These are phyloP conservation scores for Trisateles emortualis DNA, from an alignment of 2,888 invertebrate species.

Conservation along the genomic window DNA sequence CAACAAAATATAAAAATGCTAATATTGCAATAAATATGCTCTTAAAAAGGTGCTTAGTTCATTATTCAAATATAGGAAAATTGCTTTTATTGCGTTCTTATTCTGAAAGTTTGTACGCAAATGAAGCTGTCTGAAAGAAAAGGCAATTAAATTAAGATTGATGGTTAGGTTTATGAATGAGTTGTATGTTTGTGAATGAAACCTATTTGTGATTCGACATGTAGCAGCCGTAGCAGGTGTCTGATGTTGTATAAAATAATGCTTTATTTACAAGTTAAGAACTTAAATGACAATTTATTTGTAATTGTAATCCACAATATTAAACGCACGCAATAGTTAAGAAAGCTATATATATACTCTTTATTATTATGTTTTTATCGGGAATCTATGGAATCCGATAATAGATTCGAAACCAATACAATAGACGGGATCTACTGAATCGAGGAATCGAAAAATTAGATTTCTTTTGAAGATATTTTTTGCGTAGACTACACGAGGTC, in stretches of 20 bases:
- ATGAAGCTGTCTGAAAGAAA: conserved; percentile 22
- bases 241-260: no score
- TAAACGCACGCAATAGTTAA: no score
- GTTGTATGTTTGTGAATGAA: conserved; percentile 37
- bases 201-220: neutral
- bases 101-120: conserved; percentile 25
- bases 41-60: conserved; percentile 17
- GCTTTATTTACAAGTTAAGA: no score
- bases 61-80: conserved; percentile 13
- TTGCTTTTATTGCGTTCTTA: neutral
- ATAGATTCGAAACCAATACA: conserved; percentile 38
- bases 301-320: no score
- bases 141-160: conserved; percentile 34
- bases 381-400: conserved; percentile 26
- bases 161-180: conserved; percentile 42
- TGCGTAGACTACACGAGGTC: conserved; percentile 40
- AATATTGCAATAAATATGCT: conserved; percentile 33
- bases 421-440: conserved; percentile 50
- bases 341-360: no score
- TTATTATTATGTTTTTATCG: no score
- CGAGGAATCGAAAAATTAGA: conserved; percentile 54
- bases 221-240: no score
- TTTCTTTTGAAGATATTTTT: conserved; percentile 48
- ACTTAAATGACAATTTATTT: no score
- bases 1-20: conserved; percentile 34